Base-by-base conservation (phyloP, 2,888 invertebrate species). In the Drepanosiphum platanoidis region DNA sequence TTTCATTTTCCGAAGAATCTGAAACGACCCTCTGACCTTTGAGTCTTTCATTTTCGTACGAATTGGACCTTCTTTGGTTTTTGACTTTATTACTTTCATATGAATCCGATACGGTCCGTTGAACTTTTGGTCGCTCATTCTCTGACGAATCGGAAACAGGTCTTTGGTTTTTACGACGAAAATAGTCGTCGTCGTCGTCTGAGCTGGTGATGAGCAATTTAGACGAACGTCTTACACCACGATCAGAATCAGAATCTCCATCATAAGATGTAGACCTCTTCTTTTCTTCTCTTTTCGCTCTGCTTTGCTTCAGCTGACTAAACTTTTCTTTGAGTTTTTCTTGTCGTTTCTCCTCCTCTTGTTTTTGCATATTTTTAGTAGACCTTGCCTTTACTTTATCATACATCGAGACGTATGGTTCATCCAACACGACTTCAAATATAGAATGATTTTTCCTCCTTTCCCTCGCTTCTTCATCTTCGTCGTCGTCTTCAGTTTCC, bases 391-490 rank as follows among this genome's bases (percentile, higher is more conserved):
- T 97, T 0, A 97, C 97, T 90, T 98, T 98, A 89, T 98, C 98
- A 90, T 98, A 98, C 98, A 98, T 98, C 15, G 97, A 97, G 86
- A 97, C 96, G 89, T 97, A 97, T 1, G 97, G 96, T 86, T 94
- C 96, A 89, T 96, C 96, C 89, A 95, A 95, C 71, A 95, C 93
- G 86, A 96, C 96, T 89, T 96, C 96, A 90, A 97, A 96, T 89
- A 96, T 96, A 84, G 96, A 96, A 91, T 96, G 96, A 89, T 96
- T 95, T 90, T 95, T 96, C 36, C 87, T 87, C 66, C 87, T 87
- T 88, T 84, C 84, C 89, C 86, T 89, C 64, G 88, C 88, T 86
- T 89, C 89, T 77, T 84, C 84, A 2, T 83, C 83, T 46, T 83
- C 83, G 42, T 87, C 87, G 78, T 89, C 88, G 77, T 88, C 88